A percentile compares a stretch with the other conserved stretches of the same genome.
Conservation (phyloP, 2,888 invertebrate genomes). For the Drosophila helvetica region DNA sequence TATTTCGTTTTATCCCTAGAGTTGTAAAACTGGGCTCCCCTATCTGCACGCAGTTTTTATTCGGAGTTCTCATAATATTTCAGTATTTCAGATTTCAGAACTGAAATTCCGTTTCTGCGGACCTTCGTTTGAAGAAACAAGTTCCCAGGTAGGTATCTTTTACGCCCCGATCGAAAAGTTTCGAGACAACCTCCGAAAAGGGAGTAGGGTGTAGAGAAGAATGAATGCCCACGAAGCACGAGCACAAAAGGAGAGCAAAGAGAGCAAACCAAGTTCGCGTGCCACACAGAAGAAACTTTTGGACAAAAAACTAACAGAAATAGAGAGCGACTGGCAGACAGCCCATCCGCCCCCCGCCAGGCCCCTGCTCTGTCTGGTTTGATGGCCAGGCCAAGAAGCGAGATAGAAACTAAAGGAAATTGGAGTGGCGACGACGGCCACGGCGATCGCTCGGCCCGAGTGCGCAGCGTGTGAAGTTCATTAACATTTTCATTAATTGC, state of each 20-base stretch:
- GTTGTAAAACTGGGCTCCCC: background rate
- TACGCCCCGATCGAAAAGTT: constrained; percentile 27
- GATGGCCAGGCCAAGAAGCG: constrained; percentile 26
- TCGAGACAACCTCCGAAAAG: constrained; percentile 18
- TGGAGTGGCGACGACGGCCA: constrained; percentile 23
- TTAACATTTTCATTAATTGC: constrained; percentile 82
- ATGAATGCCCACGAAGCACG: constrained; percentile 15
- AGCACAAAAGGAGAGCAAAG: constrained; percentile 19
- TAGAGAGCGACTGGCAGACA: constrained; percentile 20
- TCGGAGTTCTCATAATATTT: background rate
- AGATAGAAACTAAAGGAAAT: constrained; percentile 45
- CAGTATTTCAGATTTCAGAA: background rate
- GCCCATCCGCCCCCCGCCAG: background rate
- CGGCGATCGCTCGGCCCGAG: constrained; percentile 45
- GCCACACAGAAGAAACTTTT: constrained; percentile 30
- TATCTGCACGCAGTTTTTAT: too few species aligned
- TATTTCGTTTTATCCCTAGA: background rate
- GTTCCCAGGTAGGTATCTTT: constrained; percentile 41
- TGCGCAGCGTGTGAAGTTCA: constrained; percentile 80
- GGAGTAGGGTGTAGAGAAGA: constrained; percentile 6
- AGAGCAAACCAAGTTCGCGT: constrained; percentile 35
- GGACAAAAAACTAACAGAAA: constrained; percentile 37
- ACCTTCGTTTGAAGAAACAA: constrained; percentile 13
- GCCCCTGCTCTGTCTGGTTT: constrained; percentile 13
- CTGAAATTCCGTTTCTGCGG: constrained; percentile 7